A percentile compares a stretch with the other conserved stretches of the same genome.
These are phyloP conservation scores for Brachionus manjavacas DNA, from an alignment of 1,140 invertebrate genomes.

Conservation along the genomic window DNA sequence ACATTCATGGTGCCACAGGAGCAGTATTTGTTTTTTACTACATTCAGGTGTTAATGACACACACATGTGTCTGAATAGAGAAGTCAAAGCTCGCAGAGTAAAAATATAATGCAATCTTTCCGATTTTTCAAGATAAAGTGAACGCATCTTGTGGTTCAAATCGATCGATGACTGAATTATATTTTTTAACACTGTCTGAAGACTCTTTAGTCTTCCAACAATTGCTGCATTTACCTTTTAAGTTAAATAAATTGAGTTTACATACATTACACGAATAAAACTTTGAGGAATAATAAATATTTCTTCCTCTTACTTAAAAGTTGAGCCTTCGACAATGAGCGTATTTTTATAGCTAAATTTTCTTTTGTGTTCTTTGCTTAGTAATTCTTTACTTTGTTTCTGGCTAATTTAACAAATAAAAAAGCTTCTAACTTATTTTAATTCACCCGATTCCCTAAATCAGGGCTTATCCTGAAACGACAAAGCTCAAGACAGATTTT, in stretches of 20 bases:
- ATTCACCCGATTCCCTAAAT: too few relatives aligned
- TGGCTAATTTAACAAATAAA: too few relatives aligned
- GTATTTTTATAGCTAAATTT: too few relatives aligned
- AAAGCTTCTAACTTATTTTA: too few relatives aligned
- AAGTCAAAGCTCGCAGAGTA: constrained; percentile 51
- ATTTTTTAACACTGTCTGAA: background rate
- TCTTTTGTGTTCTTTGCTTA: too few relatives aligned
- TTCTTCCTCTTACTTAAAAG: too few relatives aligned
- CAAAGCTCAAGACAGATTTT: too few relatives aligned
- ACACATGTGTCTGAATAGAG: constrained; percentile 56
- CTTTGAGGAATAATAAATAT: too few relatives aligned
- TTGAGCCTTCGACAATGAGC: too few relatives aligned
- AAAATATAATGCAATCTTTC: constrained; percentile 56
- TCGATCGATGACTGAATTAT: constrained; percentile 37
- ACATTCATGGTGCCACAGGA: constrained; percentile 57
- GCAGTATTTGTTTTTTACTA: constrained; percentile 49
- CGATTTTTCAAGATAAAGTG: constrained; percentile 54
- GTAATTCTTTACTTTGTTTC: too few relatives aligned
- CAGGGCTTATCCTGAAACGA: too few relatives aligned
- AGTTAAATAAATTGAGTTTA: background rate
- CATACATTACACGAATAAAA: too few relatives aligned
- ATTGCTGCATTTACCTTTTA: background rate
- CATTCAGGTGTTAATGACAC: constrained; percentile 51
- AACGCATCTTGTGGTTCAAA: constrained; percentile 47
- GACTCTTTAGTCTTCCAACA: background rate